Base-by-base conservation (phyloP, 2,888 invertebrate species). In the Plutella xylostella region DNA sequence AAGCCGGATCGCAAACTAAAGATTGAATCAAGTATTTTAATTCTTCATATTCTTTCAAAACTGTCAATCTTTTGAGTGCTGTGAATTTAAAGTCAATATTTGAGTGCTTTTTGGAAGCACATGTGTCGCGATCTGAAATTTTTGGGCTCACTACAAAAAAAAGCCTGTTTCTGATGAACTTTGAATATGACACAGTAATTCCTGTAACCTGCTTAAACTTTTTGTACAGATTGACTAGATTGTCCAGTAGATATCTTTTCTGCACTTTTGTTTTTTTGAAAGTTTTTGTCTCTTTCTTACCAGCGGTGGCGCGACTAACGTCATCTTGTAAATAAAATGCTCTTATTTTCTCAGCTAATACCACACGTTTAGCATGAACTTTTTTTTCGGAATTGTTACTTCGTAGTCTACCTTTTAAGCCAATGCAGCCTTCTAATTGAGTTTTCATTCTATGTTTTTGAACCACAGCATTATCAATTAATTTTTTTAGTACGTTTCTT, bases 171-270 rank as follows among this genome's bases (percentile, higher is more conserved):
- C n/a, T 28, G 5, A 25, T 9, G 9, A 25, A 25, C 5, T 2
- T 28, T 6, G 2, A 28, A 6, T 28, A 6, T 3, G 28, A 3
- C n/a, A 6, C 2, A 4, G 3, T 28, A 6, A 28, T 49, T 40
- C 52, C 52, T 17, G 50, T 52, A 44, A 52, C 51, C 18, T 12
- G 19, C 37, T 40, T 49, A 45, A 50, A 56, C 46, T 54, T 55
- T 40, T 43, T 47, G 45, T 53, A 46, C 30, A 56, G 47, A 45
- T 49, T 50, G 42, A 49, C 28, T 20, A 44, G 14, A 17, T 25
- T 28, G 14, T 38, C 44, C 19, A 28, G 15, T 43, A 54, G 45
- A 28, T 54, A 44, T 20, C 28, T 12, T 18, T 38, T 37, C 19
- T 37, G 44, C 19, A 18, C 19, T 30, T 28, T 35, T 38, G 11